Conservation (phyloP, 2,888 invertebrate genomes). For the Polymixis flavicincta region DNA sequence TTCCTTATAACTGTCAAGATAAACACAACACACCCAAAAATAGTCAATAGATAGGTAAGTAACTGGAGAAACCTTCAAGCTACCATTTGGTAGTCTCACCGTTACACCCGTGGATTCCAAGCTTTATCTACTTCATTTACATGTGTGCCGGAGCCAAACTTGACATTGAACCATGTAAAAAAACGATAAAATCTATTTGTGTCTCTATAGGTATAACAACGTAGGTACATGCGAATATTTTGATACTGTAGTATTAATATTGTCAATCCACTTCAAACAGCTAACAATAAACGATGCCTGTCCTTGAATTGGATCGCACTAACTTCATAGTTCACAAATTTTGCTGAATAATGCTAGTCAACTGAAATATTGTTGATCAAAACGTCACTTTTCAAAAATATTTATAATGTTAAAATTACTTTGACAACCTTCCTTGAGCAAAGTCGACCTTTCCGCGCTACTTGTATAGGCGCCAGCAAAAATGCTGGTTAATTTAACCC, state of each 20-base stretch:
- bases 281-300: neutral
- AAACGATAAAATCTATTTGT: constrained; percentile 15
- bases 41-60: neutral
- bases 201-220: neutral
- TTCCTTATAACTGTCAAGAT: neutral
- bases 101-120: constrained; percentile 1
- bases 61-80: neutral
- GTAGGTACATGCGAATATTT: neutral
- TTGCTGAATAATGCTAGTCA: neutral
- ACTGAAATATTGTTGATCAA: neutral
- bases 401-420: neutral
- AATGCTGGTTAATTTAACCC: neutral
- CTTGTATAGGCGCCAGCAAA: neutral
- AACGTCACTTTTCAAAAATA: neutral
- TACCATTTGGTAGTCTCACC: neutral
- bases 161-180: constrained; percentile 37
- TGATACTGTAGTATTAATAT: neutral
- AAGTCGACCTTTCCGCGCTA: neutral
- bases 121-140: constrained; percentile 21
- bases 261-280: constrained; percentile 10
- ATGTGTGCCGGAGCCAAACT: neutral
- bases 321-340: neutral
- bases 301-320: constrained; percentile 7
- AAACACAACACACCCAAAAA: neutral
- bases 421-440: neutral